Base-by-base conservation (phyloP, 2,113 vertebrate genomes). In the Dicaeum eximium region DNA sequence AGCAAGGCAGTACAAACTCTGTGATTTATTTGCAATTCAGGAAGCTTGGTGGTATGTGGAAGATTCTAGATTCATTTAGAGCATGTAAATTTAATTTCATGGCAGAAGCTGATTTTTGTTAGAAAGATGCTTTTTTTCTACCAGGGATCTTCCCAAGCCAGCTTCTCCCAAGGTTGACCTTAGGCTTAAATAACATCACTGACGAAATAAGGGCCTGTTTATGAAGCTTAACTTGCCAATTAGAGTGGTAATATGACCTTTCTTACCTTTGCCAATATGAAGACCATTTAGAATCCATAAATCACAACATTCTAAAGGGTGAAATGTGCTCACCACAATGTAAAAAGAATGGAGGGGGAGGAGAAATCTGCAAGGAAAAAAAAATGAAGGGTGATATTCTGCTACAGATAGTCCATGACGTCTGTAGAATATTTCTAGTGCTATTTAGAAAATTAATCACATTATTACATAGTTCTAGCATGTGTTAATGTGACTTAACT, bases 161-260 rank as follows among this genome's bases (percentile, higher is more conserved):
- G 23, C n/a, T 65, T 91, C 31, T 85, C 35, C 84, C 62, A 64
- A 38, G 70, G 57, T 45, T 93, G 91, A 90, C 89, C 87, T 95
- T 61, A 87, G 57, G 66, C 42, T 97, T 97, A 95, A 95, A 92
- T 91, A 89, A 95, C 89, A 92, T 44, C 50, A 35, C 50, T 89
- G 70, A 67, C 80, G 69, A 94, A 85, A 82, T 87, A 85, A 61
- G 50, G 54, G 33, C 37, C 42, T 75, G 12, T 72, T 79, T 87
- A 60, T 61, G 70, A 65, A 61, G n/a, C 28, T 74, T 72, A 84
- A 53, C 57, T 82, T 95, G 89, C 89, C 58, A 75, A 35, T 92
- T 93, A 66, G 90, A 61, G 38, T 54, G 31, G 78, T 73, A 94
- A 69, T 53, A 38, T 44, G 79, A 92, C 61, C 89, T 93, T 88